Percentiles rank a stretch among this genome's conserved stretches.
Conservation (phyloP, 2,113 vertebrate species). For the Anseranas semipalmata region DNA sequence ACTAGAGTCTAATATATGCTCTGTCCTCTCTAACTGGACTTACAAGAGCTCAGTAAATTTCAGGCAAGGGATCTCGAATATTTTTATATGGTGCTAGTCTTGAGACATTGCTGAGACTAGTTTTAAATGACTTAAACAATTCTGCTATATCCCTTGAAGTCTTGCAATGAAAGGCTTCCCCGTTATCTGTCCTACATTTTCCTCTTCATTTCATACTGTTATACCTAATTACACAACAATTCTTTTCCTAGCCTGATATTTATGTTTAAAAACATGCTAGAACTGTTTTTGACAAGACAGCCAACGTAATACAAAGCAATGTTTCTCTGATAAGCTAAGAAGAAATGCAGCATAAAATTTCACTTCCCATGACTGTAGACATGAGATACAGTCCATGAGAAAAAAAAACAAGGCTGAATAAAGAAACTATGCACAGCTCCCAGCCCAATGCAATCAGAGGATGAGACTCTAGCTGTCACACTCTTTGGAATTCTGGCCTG, state of each 20-base stretch:
- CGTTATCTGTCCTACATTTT: not conserved
- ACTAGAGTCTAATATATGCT: not conserved
- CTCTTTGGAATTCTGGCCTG: not conserved
- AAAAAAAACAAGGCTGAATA: not conserved
- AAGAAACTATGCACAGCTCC: not conserved
- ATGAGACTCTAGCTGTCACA: not conserved
- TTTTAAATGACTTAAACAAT: not conserved
- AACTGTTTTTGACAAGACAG: not conserved
- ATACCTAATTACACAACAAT: not conserved
- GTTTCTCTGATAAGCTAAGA: constrained; percentile 2
- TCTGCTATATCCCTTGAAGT: not conserved
- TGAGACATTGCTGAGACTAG: not conserved
- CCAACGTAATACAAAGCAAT: not conserved
- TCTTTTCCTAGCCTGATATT: not conserved
- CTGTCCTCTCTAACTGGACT: not conserved
- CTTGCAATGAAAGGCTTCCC: not conserved
- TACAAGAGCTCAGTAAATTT: not conserved
- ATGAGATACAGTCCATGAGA: not conserved
- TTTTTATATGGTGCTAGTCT: not conserved
- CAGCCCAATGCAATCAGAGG: accelerated
- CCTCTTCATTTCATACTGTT: not conserved
- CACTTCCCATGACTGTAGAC: not conserved
- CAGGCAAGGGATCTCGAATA: not conserved
- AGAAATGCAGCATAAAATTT: not conserved
- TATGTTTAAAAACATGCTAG: not conserved